Evolutionary conservation across 2,888 invertebrate genomes (phyloP).

Genomic region (Heliconius charithonia): DNA sequence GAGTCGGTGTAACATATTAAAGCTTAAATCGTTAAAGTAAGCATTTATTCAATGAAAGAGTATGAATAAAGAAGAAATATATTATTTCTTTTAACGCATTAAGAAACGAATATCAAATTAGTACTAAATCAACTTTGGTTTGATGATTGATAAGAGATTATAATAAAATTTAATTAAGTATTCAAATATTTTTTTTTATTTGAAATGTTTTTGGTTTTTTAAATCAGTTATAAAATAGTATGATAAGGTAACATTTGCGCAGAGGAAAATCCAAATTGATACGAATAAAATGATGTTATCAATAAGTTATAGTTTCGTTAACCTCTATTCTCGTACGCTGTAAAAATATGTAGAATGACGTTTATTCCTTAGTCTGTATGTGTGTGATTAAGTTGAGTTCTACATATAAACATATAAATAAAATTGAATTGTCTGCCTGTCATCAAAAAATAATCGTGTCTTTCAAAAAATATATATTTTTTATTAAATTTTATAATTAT

Average conservation of each 20-base stretch:
- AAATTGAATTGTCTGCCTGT: no score
- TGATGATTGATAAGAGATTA: background rate
- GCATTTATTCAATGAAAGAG: no score
- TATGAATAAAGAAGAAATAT: no score
- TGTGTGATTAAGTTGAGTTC: background rate
- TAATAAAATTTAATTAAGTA: background rate
- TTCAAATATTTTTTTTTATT: background rate
- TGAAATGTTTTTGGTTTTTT: background rate
- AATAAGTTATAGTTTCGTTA: background rate
- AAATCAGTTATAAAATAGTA: background rate
- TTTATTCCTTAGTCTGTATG: background rate
- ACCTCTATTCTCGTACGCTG: background rate
- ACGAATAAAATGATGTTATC: background rate
- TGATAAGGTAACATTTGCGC: background rate
- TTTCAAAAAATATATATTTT: no score
- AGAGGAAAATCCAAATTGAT: background rate
- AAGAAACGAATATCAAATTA: no score
- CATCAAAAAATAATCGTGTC: background rate
- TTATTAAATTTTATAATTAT: no score
- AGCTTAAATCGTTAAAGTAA: no score
- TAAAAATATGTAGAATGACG: background rate
- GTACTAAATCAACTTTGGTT: no score
- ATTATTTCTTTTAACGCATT: no score
- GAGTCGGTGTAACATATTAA: no score
- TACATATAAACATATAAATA: background rate